Conservation (phyloP, 2,113 vertebrate species). For the Dicaeum eximium region DNA sequence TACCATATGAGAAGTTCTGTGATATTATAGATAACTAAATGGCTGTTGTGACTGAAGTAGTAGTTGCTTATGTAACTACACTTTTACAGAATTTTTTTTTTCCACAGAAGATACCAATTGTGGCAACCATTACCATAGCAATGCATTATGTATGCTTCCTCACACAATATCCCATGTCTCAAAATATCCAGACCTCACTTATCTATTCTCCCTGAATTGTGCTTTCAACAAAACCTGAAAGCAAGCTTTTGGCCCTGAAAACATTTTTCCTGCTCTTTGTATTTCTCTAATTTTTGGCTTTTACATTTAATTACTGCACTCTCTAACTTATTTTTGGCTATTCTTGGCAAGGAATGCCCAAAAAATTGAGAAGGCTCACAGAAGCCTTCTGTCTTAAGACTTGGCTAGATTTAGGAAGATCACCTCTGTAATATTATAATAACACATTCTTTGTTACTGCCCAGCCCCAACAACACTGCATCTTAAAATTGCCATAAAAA, state of each 20-base stretch:
- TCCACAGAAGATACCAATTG: constrained; percentile 52
- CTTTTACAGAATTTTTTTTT: not conserved
- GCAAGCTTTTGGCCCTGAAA: not conserved
- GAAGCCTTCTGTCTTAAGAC: not conserved
- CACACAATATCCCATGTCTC: not conserved
- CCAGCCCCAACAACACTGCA: not conserved
- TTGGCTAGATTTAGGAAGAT: not conserved
- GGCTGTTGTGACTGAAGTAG: not conserved
- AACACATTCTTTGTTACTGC: not conserved
- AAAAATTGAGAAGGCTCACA: not conserved
- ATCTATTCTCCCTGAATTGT: not conserved
- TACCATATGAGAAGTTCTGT: not conserved
- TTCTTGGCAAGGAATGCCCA: not conserved
- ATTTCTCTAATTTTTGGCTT: not conserved
- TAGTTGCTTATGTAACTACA: constrained; percentile 47
- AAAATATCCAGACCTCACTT: constrained; percentile 13
- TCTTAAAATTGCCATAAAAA: not conserved
- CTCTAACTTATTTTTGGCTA: not conserved
- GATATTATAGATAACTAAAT: not conserved
- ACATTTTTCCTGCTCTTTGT: not conserved
- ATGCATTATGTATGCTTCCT: constrained; percentile 11
- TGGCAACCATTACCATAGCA: constrained; percentile 65
- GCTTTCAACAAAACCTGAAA: not conserved
- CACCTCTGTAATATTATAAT: not conserved
- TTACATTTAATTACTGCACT: not conserved